Percentiles rank a stretch among this genome's conserved stretches.
Conservation (phyloP, 2,797 vertebrate genomes). For the Ctenochaetus hawaiiensis region DNA sequence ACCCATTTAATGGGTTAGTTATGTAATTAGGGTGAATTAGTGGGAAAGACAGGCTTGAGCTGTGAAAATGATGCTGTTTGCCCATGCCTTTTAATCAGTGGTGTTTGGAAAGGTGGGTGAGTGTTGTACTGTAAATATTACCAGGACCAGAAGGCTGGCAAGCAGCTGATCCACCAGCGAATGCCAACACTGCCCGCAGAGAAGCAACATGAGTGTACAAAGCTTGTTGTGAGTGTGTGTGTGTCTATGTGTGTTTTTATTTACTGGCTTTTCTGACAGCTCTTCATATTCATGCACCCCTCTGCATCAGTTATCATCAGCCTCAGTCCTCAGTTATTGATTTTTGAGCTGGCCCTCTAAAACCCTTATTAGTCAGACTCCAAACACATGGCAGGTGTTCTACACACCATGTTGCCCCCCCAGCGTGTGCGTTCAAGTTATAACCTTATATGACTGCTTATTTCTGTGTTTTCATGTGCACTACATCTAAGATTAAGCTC, state of each 20-base stretch:
- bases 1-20: conserved; percentile 10
- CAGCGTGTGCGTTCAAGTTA: conserved; percentile 2
- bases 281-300: background rate
- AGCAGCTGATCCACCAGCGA: conserved; percentile 30
- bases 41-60: conserved; percentile 5
- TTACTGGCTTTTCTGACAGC: no score
- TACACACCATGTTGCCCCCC: background rate
- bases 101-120: conserved; percentile 33
- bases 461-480: conserved; percentile 1
- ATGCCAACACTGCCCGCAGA: conserved; percentile 44
- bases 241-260: conserved; percentile 7
- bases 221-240: conserved; percentile 7
- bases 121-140: conserved; percentile 59
- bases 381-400: conserved; percentile 1
- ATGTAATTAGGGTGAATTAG: conserved; percentile 22
- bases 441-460: background rate
- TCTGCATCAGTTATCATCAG: conserved; percentile 1
- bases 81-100: conserved; percentile 34
- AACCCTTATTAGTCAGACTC: background rate
- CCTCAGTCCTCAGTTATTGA: background rate
- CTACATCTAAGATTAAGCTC: conserved; percentile 14
- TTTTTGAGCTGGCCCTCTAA: background rate
- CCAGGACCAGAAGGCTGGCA: conserved; percentile 55
- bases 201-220: conserved; percentile 29
- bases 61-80: conserved; percentile 16